Conservation (phyloP, 30 jellyfish, hydroid and myxozoan genomes). For the Chrysaora quinquecirrha region DNA sequence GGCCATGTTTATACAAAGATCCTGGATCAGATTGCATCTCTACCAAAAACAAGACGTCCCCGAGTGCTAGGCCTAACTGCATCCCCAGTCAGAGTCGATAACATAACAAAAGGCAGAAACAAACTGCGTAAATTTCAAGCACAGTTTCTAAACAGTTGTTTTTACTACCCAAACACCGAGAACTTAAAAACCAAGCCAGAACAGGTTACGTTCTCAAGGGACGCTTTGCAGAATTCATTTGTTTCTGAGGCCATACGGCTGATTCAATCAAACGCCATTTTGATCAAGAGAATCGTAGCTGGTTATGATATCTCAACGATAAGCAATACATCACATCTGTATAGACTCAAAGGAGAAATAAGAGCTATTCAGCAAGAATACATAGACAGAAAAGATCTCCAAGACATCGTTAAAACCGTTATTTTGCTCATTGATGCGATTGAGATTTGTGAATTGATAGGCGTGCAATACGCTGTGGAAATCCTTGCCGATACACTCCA, state of each 20-base stretch:
- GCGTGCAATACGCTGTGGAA: constrained; percentile 56
- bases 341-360: constrained; percentile 62
- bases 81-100: constrained; percentile 70
- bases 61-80: constrained; percentile 87
- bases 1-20: constrained; percentile 65
- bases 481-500: constrained; percentile 6
- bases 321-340: background rate
- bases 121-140: constrained; percentile 50
- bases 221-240: constrained; percentile 15
- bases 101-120: constrained; percentile 45
- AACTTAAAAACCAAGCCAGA: background rate
- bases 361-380: constrained; percentile 62
- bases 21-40: constrained; percentile 22
- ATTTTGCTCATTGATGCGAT: constrained; percentile 52
- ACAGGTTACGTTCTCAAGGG: constrained; percentile 18
- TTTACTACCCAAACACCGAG: constrained; percentile 34
- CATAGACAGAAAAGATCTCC: constrained; percentile 1
- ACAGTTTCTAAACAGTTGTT: constrained; percentile 45
- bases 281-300: background rate
- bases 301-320: background rate
- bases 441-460: constrained; percentile 65
- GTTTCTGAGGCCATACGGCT: constrained; percentile 9
- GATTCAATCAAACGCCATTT: background rate
- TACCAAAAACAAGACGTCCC: constrained; percentile 47
- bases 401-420: constrained; percentile 9